Base-by-base conservation (phyloP, 2,888 invertebrate genomes). In the Melitaea athalia region DNA sequence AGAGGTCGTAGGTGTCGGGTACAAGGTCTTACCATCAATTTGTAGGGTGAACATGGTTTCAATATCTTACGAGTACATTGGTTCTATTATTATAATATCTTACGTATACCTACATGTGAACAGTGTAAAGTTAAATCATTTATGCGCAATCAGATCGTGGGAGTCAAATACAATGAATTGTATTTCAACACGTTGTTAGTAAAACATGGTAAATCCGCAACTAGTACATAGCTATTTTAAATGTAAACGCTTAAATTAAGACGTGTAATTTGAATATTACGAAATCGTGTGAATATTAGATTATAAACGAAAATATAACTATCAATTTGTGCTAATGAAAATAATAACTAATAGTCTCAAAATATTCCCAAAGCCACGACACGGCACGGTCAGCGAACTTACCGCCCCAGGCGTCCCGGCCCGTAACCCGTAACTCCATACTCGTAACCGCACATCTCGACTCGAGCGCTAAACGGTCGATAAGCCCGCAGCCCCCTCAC, bases 341-440 rank as follows among this genome's bases (percentile, higher is more conserved):
- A 12, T 12, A 43, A 43, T 45, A 12, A 45, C 4, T 45, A 52
- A 24, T 24, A 11, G 17, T 52, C 24, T 57, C 64, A 17, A 0
- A 11, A 38, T 31, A 5, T 47, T 1, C 43, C 59, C 6, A 38
- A 11, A 42, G 60, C 60, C 7, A 73, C 68, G 67, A 10, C 61
- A 62, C 69, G 64, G 17, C 14, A 59, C 75, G 72, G 72, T 74
- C 76, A 75, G 77, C 78, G 84, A 79, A 80, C n/a, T n/a, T n/a
- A n/a, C 77, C 77, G 76, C 70, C 63, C 69, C 43, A 45, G 38
- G 59, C 72, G 72, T 75, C 80, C 78, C 77, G 78, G 76, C 79
- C 24, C 78, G 72, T 75, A 78, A 78, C 78, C 76, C 78, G 72
- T 75, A 78, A 78, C 79, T 77, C 74, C 74, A 64, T 69, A 52